Percentiles rank a stretch among this genome's conserved stretches.
These are phyloP conservation scores for Bubo bubo DNA, from an alignment of 2,113 vertebrate species.

Conservation along the genomic window DNA sequence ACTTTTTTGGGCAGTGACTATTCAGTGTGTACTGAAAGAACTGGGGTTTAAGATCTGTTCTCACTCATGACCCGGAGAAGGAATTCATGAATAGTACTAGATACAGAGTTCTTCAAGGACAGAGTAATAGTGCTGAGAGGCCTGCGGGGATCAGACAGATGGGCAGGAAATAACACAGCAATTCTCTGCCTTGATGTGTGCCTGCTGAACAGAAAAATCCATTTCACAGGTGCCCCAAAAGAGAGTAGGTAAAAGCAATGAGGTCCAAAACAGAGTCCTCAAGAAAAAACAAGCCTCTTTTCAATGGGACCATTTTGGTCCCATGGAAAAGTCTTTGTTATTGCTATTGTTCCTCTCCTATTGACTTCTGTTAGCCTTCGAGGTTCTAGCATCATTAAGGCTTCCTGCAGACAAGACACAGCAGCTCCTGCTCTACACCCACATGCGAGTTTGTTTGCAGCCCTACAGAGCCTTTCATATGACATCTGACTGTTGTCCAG, in stretches of 20 bases:
- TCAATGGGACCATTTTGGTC: neutral
- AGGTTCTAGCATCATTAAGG: neutral
- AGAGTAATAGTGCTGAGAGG: neutral
- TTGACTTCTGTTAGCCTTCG: neutral
- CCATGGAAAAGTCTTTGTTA: neutral
- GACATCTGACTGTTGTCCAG: neutral
- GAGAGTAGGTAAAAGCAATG: neutral
- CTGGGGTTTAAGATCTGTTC: neutral
- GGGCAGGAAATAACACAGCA: neutral
- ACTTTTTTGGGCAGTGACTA: neutral
- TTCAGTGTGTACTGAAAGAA: neutral
- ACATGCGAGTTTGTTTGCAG: neutral
- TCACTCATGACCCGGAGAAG: neutral
- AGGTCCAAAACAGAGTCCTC: neutral
- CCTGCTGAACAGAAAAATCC: neutral
- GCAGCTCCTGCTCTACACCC: neutral
- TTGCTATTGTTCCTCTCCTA: neutral
- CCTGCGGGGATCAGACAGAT: neutral
- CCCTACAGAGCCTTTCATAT: neutral
- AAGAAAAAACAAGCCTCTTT: neutral
- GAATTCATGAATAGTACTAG: neutral
- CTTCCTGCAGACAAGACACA: neutral
- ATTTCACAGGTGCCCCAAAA: neutral
- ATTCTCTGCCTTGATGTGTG: neutral
- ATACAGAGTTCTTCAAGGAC: neutral